phyloP scores from a whole-genome alignment of 1,140 invertebrate species.

The Drosophila oshimai region DNA sequence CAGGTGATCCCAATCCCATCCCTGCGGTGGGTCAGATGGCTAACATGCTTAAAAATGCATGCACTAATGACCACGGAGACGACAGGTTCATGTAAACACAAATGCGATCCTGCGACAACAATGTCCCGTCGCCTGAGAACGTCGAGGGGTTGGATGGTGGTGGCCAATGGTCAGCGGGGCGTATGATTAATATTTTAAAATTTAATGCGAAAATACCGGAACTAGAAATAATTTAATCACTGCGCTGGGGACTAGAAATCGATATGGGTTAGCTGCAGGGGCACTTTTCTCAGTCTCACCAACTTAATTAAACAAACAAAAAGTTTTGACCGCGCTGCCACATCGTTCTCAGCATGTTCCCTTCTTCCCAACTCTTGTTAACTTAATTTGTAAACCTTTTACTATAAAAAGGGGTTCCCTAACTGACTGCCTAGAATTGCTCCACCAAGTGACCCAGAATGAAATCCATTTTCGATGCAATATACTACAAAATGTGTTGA shows the following conservation, averaged over 20 bases:
- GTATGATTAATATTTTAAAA: constrained; percentile 41
- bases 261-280: not conserved
- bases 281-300: not conserved
- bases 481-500: no score
- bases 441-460: no score
- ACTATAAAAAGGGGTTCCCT: not conserved
- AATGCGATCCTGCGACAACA: constrained; percentile 2
- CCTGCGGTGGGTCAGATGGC: constrained; percentile 14
- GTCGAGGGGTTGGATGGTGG: no score
- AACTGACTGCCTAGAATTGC: not conserved
- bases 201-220: constrained; percentile 1
- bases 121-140: not conserved
- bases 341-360: no score
- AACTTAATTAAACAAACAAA: not conserved
- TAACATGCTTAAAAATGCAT: constrained; percentile 38
- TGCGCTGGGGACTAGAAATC: not conserved
- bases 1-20: not conserved
- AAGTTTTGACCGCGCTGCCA: no score
- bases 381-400: no score
- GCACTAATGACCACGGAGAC: constrained; percentile 37
- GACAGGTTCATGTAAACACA: constrained; percentile 31
- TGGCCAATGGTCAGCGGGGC: not conserved
- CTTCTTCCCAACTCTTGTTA: not conserved
- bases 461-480: not conserved
- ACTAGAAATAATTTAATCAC: not conserved